Conservation (phyloP, 1,140 invertebrate genomes). For the Zaprionus ghesquierei region DNA sequence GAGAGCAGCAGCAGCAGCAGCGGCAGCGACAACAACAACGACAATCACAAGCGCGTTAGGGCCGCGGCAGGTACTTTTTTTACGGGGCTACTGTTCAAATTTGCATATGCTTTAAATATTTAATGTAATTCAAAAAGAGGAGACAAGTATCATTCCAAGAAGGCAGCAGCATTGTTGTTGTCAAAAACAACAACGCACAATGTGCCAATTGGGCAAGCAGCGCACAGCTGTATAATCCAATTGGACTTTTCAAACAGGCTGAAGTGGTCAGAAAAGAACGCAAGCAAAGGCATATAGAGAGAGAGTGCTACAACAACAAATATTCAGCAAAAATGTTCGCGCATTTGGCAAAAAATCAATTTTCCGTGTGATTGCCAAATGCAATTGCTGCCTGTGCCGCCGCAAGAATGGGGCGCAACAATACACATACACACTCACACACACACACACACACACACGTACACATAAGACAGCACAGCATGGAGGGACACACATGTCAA, state of each 20-base stretch:
- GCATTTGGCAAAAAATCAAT: constrained; percentile 79
- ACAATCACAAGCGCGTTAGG: constrained; percentile 40
- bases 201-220: constrained; percentile 62
- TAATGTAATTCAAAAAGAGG: constrained; percentile 77
- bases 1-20: constrained; percentile 7
- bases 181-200: constrained; percentile 36
- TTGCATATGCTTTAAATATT: constrained; percentile 81
- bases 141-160: constrained; percentile 49
- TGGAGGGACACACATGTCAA: constrained; percentile 29
- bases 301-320: constrained; percentile 4
- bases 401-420: constrained; percentile 33
- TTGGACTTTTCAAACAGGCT: constrained; percentile 38
- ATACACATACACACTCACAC: constrained; percentile 17
- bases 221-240: constrained; percentile 45
- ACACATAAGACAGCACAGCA: not conserved
- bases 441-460: not conserved
- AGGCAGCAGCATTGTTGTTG: constrained; percentile 12
- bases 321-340: constrained; percentile 42
- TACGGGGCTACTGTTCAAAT: constrained; percentile 74
- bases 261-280: constrained; percentile 28
- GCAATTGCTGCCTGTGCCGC: constrained; percentile 45
- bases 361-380: constrained; percentile 72
- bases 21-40: constrained; percentile 3
- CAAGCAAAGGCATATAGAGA: constrained; percentile 20
- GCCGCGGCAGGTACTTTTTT: constrained; percentile 60